Evolutionary conservation across 2,113 vertebrate genomes (phyloP).

Genomic region (Catharus minimus): DNA sequence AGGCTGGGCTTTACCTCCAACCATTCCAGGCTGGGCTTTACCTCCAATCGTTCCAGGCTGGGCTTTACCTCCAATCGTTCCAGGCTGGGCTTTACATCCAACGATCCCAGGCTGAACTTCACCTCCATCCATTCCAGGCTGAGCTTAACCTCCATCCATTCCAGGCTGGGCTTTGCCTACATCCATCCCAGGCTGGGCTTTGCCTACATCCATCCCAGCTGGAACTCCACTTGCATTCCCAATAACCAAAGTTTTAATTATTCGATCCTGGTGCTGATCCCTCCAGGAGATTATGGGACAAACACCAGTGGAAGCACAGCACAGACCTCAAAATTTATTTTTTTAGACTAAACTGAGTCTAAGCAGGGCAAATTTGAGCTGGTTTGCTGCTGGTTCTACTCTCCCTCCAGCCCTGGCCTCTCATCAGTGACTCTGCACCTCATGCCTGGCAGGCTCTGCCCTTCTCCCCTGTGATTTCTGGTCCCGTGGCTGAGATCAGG

Average conservation of each 20-base stretch:
- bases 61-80: no score
- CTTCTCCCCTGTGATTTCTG: neutral
- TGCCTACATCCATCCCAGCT: neutral
- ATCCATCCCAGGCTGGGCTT: neutral
- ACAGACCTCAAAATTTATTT: neutral
- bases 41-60: no score
- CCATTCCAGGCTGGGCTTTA: no score
- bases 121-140: no score
- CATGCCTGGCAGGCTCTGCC: neutral
- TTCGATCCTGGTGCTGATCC: neutral
- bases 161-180: neutral
- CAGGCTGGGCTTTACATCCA: neutral
- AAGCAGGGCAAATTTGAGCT: neutral
- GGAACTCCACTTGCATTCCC: neutral
- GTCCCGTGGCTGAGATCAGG: neutral
- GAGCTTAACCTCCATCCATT: fast-evolving
- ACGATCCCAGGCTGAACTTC: neutral
- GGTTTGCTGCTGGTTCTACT: neutral
- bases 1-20: no score
- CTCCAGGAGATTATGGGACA: neutral
- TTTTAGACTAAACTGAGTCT: neutral
- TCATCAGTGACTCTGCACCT: neutral
- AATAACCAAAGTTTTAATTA: neutral
- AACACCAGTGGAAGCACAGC: neutral
- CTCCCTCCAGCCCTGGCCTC: neutral